Conservation (phyloP, 2,888 invertebrate genomes). For the Chaitophorus viminalis region DNA sequence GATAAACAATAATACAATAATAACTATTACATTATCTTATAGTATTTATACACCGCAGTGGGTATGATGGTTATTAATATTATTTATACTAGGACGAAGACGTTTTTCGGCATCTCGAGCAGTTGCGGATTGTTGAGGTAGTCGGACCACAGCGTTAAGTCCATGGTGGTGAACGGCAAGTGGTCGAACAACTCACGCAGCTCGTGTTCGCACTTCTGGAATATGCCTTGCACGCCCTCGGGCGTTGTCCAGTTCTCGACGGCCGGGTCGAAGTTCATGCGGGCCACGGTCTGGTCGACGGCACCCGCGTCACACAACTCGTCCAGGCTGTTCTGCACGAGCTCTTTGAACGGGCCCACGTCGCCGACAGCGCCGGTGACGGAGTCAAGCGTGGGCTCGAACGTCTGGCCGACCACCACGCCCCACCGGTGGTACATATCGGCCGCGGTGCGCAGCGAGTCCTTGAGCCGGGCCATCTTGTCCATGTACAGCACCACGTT, state of each 20-base stretch:
- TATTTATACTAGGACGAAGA: neutral
- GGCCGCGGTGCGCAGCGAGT: neutral
- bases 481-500: neutral
- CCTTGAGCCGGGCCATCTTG: neutral
- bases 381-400: neutral
- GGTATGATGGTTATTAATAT: no score
- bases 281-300: neutral
- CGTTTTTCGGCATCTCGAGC: neutral
- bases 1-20: no score
- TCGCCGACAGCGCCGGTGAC: neutral
- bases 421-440: neutral
- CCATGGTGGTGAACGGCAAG: neutral
- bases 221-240: rapidly evolving
- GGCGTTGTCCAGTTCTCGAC: neutral
- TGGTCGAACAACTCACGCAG: neutral
- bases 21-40: no score
- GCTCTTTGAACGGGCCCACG: neutral
- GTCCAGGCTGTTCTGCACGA: neutral
- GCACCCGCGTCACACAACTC: neutral
- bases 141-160: neutral
- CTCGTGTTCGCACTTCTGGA: rapidly evolving
- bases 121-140: neutral
- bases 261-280: neutral
- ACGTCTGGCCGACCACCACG: neutral
- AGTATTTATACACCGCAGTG: no score